A percentile compares a stretch with the other conserved stretches of the same genome.
These are phyloP conservation scores for Diachrysia chrysitis DNA, from an alignment of 2,888 invertebrate species.

Conservation along the genomic window DNA sequence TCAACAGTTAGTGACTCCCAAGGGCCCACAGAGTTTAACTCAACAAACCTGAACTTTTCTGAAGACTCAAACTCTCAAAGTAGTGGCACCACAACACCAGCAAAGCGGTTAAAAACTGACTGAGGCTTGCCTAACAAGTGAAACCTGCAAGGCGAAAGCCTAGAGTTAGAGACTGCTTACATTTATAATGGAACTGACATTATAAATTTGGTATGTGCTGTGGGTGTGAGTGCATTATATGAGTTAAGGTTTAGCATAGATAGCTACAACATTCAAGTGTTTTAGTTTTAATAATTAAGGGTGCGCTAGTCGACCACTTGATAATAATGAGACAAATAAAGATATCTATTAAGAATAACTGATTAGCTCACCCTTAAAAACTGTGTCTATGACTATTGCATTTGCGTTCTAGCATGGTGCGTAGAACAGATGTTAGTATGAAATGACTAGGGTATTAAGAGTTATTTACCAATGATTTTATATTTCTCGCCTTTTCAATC, in stretches of 20 bases:
- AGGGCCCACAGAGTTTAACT: conserved; percentile 95
- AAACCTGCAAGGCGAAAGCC: conserved; percentile 39
- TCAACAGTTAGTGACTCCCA: conserved; percentile 97
- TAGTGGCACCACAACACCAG: conserved; percentile 92
- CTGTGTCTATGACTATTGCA: conserved; percentile 23
- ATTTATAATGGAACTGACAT: conserved; percentile 38
- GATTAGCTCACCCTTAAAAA: no score
- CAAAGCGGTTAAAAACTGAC: conserved; percentile 94
- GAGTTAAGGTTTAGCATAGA: conserved; percentile 38
- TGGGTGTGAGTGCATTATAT: conserved; percentile 50
- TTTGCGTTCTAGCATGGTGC: no score
- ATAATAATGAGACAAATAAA: no score
- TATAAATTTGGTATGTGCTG: conserved; percentile 46
- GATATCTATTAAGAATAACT: no score
- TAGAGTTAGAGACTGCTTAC: conserved; percentile 44
- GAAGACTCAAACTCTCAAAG: conserved; percentile 97
- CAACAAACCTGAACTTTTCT: conserved; percentile 95
- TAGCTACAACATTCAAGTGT: conserved; percentile 34
- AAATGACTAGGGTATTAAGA: no score
- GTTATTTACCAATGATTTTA: no score
- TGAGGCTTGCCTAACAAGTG: conserved; percentile 74
- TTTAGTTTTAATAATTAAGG: conserved; percentile 34
- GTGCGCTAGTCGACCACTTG: no score
- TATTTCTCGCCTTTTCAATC: no score
- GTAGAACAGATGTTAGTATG: no score